A percentile compares a stretch with the other conserved stretches of the same genome.
Evolutionary conservation across 2,888 invertebrate genomes (phyloP).

Genomic region (Incurvaria masculella): DNA sequence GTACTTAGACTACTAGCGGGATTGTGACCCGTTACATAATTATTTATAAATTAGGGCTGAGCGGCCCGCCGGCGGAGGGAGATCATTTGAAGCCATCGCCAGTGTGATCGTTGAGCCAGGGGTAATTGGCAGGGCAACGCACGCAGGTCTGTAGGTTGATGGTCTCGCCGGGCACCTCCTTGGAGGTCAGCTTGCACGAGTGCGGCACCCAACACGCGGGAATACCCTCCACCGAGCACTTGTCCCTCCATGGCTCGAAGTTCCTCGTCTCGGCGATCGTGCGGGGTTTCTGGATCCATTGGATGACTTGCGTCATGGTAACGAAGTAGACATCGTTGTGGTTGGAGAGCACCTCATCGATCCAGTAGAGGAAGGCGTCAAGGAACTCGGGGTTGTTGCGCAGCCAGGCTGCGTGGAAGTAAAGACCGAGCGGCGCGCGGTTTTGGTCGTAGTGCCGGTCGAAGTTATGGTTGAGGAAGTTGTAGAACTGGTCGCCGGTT

Average conservation of each 20-base stretch:
- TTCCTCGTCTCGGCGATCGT: conserved; percentile 82
- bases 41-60: conserved; percentile 15
- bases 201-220: conserved; percentile 87
- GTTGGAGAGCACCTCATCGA: conserved; percentile 80
- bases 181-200: conserved; percentile 87
- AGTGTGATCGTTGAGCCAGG: conserved; percentile 91
- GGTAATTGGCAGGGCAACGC: conserved; percentile 91
- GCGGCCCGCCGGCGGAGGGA: conserved; percentile 20
- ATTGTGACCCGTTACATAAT: conserved; percentile 51
- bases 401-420: conserved; percentile 93
- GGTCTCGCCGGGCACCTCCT: conserved; percentile 92
- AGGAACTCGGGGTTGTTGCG: conserved; percentile 90
- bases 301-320: conserved; percentile 95
- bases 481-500: conserved; percentile 90
- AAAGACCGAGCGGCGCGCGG: conserved; percentile 83
- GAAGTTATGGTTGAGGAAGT: conserved; percentile 91
- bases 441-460: conserved; percentile 90
- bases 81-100: conserved; percentile 85
- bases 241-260: conserved; percentile 94
- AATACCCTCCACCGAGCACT: conserved; percentile 82
- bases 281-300: conserved; percentile 92
- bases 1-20: conserved; percentile 55
- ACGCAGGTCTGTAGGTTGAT: conserved; percentile 91
- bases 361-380: conserved; percentile 91
- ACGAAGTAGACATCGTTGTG: conserved; percentile 93